Conservation (phyloP, 2,888 invertebrate species). For the Pteria penguin region DNA sequence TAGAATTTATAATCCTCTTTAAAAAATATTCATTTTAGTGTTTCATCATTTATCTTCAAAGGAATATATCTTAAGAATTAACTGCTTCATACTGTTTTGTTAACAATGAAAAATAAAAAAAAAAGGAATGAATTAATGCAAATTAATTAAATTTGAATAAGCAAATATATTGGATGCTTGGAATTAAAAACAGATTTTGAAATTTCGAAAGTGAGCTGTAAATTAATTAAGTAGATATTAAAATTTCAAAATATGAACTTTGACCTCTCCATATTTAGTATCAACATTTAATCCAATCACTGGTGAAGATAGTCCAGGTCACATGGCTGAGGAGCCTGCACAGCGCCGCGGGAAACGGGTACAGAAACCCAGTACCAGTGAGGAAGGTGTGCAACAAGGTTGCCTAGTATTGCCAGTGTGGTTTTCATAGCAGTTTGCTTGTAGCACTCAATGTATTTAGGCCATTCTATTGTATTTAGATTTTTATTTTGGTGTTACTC, state of each 20-base stretch:
- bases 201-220: not conserved
- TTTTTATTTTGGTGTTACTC: not conserved
- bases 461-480: not conserved
- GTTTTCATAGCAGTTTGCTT: not conserved
- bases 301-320: slow-evolving; percentile 55
- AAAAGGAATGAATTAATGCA: not conserved
- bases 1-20: too few relatives aligned
- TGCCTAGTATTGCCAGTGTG: not conserved
- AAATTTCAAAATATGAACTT: too few relatives aligned
- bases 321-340: slow-evolving; percentile 13
- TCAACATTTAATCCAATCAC: slow-evolving; percentile 62
- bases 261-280: slow-evolving; percentile 33
- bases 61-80: too few relatives aligned
- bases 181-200: not conserved
- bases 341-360: slow-evolving; percentile 20
- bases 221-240: too few relatives aligned
- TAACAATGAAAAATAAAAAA: not conserved
- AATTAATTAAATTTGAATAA: not conserved
- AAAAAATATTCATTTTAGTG: too few relatives aligned
- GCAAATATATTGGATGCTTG: not conserved
- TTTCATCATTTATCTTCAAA: too few relatives aligned
- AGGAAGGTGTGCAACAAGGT: slow-evolving; percentile 8
- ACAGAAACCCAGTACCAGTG: not conserved
- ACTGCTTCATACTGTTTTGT: too few relatives aligned
- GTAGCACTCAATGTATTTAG: slow-evolving; percentile 3